Conservation (phyloP, 2,888 invertebrate species). For the Allacma fusca region DNA sequence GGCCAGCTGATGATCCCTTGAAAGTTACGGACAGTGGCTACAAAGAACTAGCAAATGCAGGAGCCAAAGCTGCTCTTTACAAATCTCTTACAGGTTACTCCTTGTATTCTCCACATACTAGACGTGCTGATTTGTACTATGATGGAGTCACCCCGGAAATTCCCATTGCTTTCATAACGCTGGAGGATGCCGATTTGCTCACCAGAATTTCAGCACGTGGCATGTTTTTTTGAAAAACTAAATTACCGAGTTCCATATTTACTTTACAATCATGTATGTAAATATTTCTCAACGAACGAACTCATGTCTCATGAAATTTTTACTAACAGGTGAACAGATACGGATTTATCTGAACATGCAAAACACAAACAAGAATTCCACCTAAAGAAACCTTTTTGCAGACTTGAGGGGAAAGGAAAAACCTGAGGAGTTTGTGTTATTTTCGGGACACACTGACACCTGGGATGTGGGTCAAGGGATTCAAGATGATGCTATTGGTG, state of each 20-base stretch:
- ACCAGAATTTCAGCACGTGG: constrained; percentile 63
- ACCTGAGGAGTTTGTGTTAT: constrained; percentile 36
- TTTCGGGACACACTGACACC: constrained; percentile 39
- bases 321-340: constrained; percentile 26
- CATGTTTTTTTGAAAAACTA: constrained; percentile 38
- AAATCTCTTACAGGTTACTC: constrained; percentile 65
- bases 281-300: neutral
- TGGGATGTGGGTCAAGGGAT: constrained; percentile 69
- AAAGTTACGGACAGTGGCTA: constrained; percentile 36
- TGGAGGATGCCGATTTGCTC: constrained; percentile 66
- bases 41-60: constrained; percentile 63
- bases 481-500: constrained; percentile 67
- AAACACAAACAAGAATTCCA: neutral
- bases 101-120: constrained; percentile 65
- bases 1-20: constrained; percentile 4
- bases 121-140: constrained; percentile 62
- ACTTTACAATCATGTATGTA: neutral
- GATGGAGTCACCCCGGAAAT: constrained; percentile 58
- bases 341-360: constrained; percentile 35
- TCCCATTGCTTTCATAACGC: constrained; percentile 63
- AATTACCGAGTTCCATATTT: neutral
- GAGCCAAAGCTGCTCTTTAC: constrained; percentile 65
- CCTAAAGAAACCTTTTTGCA: constrained; percentile 39
- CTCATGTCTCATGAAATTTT: too few species aligned
- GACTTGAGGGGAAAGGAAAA: constrained; percentile 30